Base-by-base conservation (phyloP, 2,797 vertebrate species). In the Muscicapa striata region DNA sequence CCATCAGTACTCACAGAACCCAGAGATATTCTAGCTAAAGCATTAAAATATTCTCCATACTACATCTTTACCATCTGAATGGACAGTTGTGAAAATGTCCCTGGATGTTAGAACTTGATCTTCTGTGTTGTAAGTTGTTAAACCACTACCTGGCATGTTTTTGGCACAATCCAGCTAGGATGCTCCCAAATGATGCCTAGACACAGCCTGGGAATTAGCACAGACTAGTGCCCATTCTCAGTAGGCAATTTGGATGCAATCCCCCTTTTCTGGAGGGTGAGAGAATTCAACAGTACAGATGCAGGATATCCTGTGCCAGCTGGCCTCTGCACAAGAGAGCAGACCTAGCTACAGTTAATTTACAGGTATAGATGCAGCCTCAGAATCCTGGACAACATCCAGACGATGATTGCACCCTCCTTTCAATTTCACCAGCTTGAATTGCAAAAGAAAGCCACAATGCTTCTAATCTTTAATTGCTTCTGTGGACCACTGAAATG, bases 341-440 rank as follows among this genome's bases (percentile, higher is more conserved):
- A 93, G 76, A 95, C 94, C 49, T 89, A 95, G 87, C 75, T 94
- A 96, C 94, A 85, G 93, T 95, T 95, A 96, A 96, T 96, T 96
- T 92, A 96, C 95, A 96, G 95, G 96, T 96, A 96, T 58, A 87
- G 89, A 91, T 1, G 9, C 87, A 89, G 95, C 82, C 84, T 93
- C 68, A 62, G 63, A 82, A 17, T 62, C 64, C 94, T 95, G 93
- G 93, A 92, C 62, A 89, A 36, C 62, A 91, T 94, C 95, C 95
- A 96, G 78, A 3, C 0, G 0, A 83, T 92, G 72, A 93, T 52
- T 95, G 76, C 72, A 93, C 84, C 75, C 61, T 91, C 61, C 58
- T 84, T 94, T 93, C 95, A 90, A 43, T 88, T 92, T 40, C 78
- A 89, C 58, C 32, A 30, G 80, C 57, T 78, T 83, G 68, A 93